A percentile compares a stretch with the other conserved stretches of the same genome.
Conservation (phyloP, 2,888 invertebrate genomes). For the Drosophila kanekoi region DNA sequence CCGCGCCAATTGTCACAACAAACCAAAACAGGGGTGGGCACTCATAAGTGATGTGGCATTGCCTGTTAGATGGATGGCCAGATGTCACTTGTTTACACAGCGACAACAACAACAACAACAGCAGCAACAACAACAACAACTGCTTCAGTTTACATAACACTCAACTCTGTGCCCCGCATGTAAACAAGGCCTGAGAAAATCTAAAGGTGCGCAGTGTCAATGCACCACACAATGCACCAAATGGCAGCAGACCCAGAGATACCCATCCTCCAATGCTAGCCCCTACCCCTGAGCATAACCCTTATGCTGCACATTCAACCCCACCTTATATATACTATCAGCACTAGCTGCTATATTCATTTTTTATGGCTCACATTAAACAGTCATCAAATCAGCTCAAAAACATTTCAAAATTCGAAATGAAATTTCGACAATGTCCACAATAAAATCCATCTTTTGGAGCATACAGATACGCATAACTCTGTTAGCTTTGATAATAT, state of each 20-base stretch:
- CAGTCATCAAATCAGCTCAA: constrained; percentile 57
- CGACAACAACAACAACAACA: constrained; percentile 33
- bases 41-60: constrained; percentile 19
- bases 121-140: constrained; percentile 32
- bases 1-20: constrained; percentile 49
- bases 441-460: constrained; percentile 19
- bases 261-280: neutral
- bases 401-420: constrained; percentile 21
- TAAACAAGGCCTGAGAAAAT: constrained; percentile 67
- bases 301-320: neutral
- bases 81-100: constrained; percentile 76
- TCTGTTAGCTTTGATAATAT: too few species aligned
- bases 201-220: constrained; percentile 62
- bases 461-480: too few species aligned
- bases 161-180: constrained; percentile 14
- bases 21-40: constrained; percentile 25
- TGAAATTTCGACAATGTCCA: constrained; percentile 13
- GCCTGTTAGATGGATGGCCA: constrained; percentile 41
- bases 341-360: constrained; percentile 4
- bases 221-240: constrained; percentile 43
- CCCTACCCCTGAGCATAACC: neutral
- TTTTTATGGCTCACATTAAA: constrained; percentile 61
- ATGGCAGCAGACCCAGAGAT: constrained; percentile 34
- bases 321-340: neutral
- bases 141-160: constrained; percentile 25